phyloP scores from a whole-genome alignment of 2,797 vertebrate genomes.

The Tapirus indicus region DNA sequence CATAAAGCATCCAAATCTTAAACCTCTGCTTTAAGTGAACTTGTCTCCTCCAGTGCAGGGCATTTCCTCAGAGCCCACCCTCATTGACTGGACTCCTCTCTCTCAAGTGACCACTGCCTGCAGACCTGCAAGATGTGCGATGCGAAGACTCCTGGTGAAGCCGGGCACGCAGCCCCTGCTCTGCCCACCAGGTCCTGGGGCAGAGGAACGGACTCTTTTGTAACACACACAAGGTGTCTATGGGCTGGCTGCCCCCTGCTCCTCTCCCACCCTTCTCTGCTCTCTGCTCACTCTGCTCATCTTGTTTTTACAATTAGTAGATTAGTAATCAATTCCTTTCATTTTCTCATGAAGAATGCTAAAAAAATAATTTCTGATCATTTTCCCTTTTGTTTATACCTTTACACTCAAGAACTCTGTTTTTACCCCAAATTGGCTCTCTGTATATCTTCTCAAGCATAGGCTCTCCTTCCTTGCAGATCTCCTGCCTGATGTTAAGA shows the following conservation, averaged over 20 bases:
- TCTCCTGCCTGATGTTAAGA: neutral
- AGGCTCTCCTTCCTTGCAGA: neutral
- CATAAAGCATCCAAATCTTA: neutral
- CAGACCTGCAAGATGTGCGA: too few relatives aligned
- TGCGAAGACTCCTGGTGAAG: too few relatives aligned
- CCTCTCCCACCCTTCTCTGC: neutral
- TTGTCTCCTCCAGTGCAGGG: neutral
- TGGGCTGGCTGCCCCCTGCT: neutral
- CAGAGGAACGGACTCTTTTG: neutral
- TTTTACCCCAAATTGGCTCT: neutral
- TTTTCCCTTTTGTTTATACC: neutral
- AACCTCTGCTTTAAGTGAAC: neutral
- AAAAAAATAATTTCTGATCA: neutral
- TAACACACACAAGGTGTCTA: fast-evolving
- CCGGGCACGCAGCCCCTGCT: neutral
- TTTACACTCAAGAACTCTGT: neutral
- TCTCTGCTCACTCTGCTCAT: too few relatives aligned
- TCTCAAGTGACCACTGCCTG: neutral
- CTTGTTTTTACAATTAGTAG: neutral
- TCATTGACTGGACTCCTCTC: neutral
- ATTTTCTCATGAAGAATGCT: neutral
- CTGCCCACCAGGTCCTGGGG: too few relatives aligned
- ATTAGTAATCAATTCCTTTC: neutral
- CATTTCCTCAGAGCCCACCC: too few relatives aligned
- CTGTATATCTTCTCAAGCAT: neutral